Conservation (phyloP, 2,113 vertebrate species). For the Microcebus ravelobensis region DNA sequence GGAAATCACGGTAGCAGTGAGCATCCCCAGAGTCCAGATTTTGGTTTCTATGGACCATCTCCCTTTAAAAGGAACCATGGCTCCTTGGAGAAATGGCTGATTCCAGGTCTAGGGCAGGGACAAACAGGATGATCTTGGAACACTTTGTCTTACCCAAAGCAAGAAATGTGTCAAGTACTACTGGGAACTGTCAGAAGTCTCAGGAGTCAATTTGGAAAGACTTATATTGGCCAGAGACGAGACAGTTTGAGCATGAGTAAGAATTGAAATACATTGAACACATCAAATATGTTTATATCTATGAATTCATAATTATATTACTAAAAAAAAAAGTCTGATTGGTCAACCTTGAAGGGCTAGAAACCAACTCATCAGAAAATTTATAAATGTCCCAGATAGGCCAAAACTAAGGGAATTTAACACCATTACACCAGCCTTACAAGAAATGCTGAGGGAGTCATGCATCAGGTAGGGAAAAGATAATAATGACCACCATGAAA, state of each 20-base stretch:
- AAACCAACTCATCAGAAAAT: not conserved
- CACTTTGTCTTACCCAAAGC: not conserved
- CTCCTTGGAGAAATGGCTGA: not conserved
- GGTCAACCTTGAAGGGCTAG: not conserved
- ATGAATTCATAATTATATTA: not conserved
- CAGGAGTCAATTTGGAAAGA: not conserved
- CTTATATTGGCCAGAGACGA: not conserved
- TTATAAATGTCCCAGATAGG: not conserved
- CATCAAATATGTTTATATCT: not conserved
- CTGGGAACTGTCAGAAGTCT: not conserved
- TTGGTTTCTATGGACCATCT: not conserved
- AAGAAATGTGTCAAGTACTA: no score
- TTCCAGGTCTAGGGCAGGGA: not conserved
- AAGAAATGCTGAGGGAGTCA: not conserved
- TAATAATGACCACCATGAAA: not conserved
- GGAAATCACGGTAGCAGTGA: not conserved
- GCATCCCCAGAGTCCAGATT: not conserved
- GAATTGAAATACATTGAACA: not conserved
- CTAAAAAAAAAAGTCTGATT: not conserved
- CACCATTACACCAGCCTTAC: not conserved
- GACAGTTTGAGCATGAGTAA: not conserved
- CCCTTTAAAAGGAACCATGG: not conserved
- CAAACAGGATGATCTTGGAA: not conserved
- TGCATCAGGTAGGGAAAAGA: not conserved
- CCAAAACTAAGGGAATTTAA: not conserved